Evolutionary conservation across 2,113 vertebrate species (phyloP).

Genomic region (Manacus vitellinus): DNA sequence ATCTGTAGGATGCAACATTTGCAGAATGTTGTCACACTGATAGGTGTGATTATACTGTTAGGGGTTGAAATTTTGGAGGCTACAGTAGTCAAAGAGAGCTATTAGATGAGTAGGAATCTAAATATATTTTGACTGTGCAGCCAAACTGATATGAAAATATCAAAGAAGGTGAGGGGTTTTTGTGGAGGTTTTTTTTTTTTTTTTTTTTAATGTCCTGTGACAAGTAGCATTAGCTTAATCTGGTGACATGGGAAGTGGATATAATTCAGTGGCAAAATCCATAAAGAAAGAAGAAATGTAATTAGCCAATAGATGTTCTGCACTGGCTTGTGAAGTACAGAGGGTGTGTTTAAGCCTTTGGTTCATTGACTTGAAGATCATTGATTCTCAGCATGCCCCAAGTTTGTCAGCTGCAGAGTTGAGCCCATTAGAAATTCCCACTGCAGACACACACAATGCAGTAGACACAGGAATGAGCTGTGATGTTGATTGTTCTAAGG

Average conservation of each 20-base stretch:
- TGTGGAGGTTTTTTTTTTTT: fast-evolving
- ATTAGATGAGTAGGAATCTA: background rate
- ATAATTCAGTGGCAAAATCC: background rate
- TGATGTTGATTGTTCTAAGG: background rate
- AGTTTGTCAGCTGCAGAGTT: background rate
- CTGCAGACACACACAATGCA: no score
- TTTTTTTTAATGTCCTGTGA: background rate
- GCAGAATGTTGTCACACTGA: background rate
- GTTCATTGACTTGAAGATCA: background rate
- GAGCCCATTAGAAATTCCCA: background rate
- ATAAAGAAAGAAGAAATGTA: background rate
- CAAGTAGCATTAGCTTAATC: background rate
- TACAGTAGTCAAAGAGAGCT: background rate
- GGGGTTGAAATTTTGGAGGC: background rate
- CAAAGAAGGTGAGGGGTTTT: background rate
- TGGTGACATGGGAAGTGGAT: background rate
- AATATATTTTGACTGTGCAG: background rate
- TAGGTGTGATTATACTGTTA: background rate
- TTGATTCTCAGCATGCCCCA: background rate
- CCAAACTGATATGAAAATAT: background rate
- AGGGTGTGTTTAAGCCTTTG: background rate
- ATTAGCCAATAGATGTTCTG: background rate
- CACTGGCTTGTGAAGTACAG: background rate
- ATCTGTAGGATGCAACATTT: background rate
- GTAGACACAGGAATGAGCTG: background rate